Percentiles rank a stretch among this genome's conserved stretches.
Conservation (phyloP, 2,888 invertebrate species). For the Saturnia japonica region DNA sequence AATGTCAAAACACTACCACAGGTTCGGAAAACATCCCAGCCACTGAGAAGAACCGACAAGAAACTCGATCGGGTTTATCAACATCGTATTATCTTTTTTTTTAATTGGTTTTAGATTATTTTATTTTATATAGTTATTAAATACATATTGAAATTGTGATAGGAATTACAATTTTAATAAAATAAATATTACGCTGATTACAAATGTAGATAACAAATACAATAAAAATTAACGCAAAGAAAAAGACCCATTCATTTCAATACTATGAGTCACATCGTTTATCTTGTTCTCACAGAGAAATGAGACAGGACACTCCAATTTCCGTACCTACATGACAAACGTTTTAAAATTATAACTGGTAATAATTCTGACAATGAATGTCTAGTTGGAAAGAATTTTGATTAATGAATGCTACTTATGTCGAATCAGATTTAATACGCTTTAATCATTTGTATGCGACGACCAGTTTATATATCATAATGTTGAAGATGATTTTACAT, state of each 20-base stretch:
- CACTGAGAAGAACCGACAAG: no score
- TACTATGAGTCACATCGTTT: slow-evolving; percentile 16
- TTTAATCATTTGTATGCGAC: neutral
- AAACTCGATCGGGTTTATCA: no score
- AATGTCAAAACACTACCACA: no score
- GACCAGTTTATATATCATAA: neutral
- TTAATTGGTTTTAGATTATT: no score
- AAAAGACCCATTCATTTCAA: slow-evolving; percentile 9
- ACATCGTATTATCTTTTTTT: no score
- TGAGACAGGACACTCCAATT: slow-evolving; percentile 23
- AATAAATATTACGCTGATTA: neutral
- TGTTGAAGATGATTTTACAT: neutral
- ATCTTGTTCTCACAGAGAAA: slow-evolving; percentile 17
- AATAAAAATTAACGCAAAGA: slow-evolving; percentile 2
- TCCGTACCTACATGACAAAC: slow-evolving; percentile 19
- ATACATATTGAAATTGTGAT: no score
- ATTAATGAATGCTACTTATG: neutral
- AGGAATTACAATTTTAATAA: no score
- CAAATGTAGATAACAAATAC: slow-evolving; percentile 1
- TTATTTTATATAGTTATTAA: no score
- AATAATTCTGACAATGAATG: slow-evolving; percentile 10
- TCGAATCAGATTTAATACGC: neutral
- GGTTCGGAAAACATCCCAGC: no score
- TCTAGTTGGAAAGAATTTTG: neutral
- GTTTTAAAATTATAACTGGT: slow-evolving; percentile 22